Base-by-base conservation (phyloP, 2,888 invertebrate genomes). In the Dicranocentrus wangi region DNA sequence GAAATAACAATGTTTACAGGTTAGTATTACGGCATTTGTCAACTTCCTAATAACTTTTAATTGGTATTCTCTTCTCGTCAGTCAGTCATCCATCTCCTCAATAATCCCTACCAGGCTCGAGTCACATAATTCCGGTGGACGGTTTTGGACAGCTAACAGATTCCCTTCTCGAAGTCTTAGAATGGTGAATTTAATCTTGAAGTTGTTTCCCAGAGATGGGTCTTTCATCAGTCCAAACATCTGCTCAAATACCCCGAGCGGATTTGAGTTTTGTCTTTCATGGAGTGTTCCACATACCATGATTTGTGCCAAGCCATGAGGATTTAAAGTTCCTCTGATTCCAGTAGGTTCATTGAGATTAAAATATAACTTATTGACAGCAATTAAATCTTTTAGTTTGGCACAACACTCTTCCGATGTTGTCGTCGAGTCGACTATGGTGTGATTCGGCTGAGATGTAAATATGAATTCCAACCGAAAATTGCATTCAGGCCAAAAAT, bases 201-300 rank as follows among this genome's bases (percentile, higher is more conserved):
- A 93, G 87, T 92, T 92, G 87, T 93, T 92, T n/a, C 90, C 89
- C 28, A 89, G 88, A 66, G 89, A 89, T 0, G 93, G 93, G 88
- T 93, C 93, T 81, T 91, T 90, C 23, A 92, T 89, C 51, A 93
- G 88, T 1, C 91, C 91, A 88, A 93, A 93, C 58, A 90, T 89
- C 86, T 93, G 92, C 87, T 93, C 93, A 87, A 93, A 93, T 32
- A 92, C 88, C 1, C 93, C 93, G 0, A 91, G 90, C 84, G 90
- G 23, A 90, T 28, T 86, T 71, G 66, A 69, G 1, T 88, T 88
- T 2, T 88, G 85, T 15, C 88, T 87, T 2, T 89, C 88, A 87
- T 93, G 93, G 39, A 93, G 87, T 0, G 92, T 92, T 19, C 93
- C 93, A 88, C 92, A 92, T 0, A 90, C 90, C 61, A 92, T 87